Evolutionary conservation across 64 coral and sea anemone species (phyloP).

Genomic region (Cladopsammia gracilis): DNA sequence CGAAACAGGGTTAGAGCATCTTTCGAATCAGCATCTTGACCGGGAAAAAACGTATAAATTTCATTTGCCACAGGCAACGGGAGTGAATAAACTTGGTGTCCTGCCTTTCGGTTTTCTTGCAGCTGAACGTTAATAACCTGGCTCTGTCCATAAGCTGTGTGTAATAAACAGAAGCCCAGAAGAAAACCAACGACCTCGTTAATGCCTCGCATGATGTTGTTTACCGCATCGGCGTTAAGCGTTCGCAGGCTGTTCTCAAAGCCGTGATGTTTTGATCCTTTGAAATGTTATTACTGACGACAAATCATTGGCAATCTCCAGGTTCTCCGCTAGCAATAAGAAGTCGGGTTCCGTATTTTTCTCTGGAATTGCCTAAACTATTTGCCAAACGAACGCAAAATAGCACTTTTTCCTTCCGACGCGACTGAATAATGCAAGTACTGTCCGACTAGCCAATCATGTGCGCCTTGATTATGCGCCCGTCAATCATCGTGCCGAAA

Average conservation of each 20-base stretch:
- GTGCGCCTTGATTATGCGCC: conserved; percentile 40
- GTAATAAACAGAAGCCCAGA: conserved; percentile 49
- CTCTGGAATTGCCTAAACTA: neutral
- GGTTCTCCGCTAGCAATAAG: neutral
- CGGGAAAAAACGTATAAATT: conserved; percentile 53
- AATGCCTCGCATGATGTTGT: conserved; percentile 36
- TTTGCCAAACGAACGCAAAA: conserved; percentile 15
- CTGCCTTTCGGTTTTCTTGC: neutral
- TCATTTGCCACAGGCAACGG: conserved; percentile 40
- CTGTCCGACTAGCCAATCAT: conserved; percentile 66
- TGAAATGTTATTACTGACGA: neutral
- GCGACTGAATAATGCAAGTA: conserved; percentile 40
- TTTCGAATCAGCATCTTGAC: conserved; percentile 26
- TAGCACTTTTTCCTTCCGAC: conserved; percentile 37
- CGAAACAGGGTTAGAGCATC: conserved; percentile 64
- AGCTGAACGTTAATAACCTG: neutral
- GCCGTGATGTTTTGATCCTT: conserved; percentile 42
- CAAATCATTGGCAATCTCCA: conserved; percentile 1
- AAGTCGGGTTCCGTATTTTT: neutral
- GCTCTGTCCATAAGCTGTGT: neutral
- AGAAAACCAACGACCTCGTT: conserved; percentile 15
- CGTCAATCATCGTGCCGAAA: conserved; percentile 85
- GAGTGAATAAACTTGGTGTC: conserved; percentile 8
- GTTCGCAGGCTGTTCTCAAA: neutral
- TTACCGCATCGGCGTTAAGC: conserved; percentile 1